These are phyloP conservation scores for Promerops cafer DNA, from an alignment of 2,113 vertebrate species.

Conservation along the genomic window DNA sequence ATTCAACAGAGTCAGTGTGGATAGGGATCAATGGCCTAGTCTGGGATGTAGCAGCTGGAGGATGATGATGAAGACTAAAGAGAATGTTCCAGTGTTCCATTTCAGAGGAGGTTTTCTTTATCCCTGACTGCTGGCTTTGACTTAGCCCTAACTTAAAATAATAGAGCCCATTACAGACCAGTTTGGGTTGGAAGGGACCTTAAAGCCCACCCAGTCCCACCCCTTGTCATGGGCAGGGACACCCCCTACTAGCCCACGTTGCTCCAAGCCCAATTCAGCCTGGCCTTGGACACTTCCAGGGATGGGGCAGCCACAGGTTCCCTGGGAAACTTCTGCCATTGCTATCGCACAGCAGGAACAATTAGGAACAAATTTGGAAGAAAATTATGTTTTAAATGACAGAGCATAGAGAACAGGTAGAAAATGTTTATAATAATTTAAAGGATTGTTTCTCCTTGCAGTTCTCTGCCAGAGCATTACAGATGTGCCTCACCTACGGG, in stretches of 20 bases:
- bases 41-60: not conserved
- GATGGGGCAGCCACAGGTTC: not conserved
- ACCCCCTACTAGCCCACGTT: accelerated
- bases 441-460: not conserved
- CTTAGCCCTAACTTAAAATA: not conserved
- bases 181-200: not conserved
- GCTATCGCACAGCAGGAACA: not conserved
- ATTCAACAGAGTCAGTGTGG: not conserved
- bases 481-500: not conserved
- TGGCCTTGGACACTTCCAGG: not conserved
- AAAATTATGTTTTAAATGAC: not conserved
- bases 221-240: not conserved
- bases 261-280: accelerated
- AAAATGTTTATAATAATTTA: not conserved
- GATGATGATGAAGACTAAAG: not conserved
- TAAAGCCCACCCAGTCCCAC: not conserved
- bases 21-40: accelerated
- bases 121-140: not conserved
- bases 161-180: not conserved
- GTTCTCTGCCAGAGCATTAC: not conserved
- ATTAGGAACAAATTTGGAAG: not conserved
- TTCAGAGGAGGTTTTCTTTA: not conserved
- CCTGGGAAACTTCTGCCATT: not conserved
- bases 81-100: not conserved
- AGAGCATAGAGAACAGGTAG: not conserved